Base-by-base conservation (phyloP, 2,797 vertebrate genomes). In the Scleropages formosus region DNA sequence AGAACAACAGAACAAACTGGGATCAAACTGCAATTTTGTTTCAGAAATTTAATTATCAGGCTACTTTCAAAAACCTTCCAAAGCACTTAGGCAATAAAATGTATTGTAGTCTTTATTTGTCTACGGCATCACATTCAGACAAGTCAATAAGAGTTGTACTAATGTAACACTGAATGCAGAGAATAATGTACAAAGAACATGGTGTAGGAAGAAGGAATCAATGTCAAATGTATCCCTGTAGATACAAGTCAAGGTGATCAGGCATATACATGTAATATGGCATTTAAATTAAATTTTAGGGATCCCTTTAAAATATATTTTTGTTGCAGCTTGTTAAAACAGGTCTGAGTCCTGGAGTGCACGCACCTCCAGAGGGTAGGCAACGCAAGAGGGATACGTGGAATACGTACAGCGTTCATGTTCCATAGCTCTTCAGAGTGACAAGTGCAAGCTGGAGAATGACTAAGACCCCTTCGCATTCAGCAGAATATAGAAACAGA, bases 191-290 rank as follows among this genome's bases (percentile, higher is more conserved):
- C n/a, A n/a, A n/a, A n/a, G n/a, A n/a, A n/a, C n/a, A n/a, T n/a
- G n/a, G 27, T 39, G 60, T 66, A 66, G 18, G 27, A 39, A 20
- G 31, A 68, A 68, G n/a, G 65, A 49, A n/a, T n/a, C n/a, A n/a
- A n/a, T n/a, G n/a, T n/a, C n/a, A n/a, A n/a, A n/a, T 47, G n/a
- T 68, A 62, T 64, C 64, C 62, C 62, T 62, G 64, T 64, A 62
- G 62, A 64, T 64, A 64, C 62, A 9, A 64, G 20, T 49, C 39
- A 68, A 68, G 65, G n/a, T n/a, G n/a, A 68, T 46, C 46, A 68
- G 39, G 68, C 62, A 64, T 39, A 68, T 47, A 39, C 31, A 68
- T n/a, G n/a, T n/a, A n/a, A n/a, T n/a, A n/a, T n/a, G n/a, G n/a
- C n/a, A n/a, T n/a, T n/a, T n/a, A n/a, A n/a, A n/a, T n/a, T n/a